These are phyloP conservation scores for Rhincodon typus DNA, from an alignment of 2,797 vertebrate species.

Conservation along the genomic window DNA sequence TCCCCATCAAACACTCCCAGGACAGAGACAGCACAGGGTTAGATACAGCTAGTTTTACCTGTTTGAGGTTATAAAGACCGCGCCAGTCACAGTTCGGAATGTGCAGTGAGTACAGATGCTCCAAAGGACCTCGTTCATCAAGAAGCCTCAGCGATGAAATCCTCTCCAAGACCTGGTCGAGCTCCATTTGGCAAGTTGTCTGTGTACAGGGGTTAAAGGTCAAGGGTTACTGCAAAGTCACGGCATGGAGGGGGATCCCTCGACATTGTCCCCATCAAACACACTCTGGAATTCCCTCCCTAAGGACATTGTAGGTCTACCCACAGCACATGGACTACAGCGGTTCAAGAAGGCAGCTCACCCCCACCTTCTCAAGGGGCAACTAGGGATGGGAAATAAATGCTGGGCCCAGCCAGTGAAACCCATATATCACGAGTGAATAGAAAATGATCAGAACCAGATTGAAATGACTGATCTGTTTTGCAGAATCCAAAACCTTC, in stretches of 20 bases:
- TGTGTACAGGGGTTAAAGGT: not conserved
- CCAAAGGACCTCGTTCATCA: conserved; percentile 80
- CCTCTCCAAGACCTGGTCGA: conserved; percentile 81
- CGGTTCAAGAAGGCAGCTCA: too few relatives aligned
- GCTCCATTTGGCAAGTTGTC: conserved; percentile 71
- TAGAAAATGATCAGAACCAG: not conserved
- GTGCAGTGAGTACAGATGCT: conserved; percentile 82
- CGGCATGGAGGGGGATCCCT: not conserved
- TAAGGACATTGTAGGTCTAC: too few relatives aligned
- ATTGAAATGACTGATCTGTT: not conserved
- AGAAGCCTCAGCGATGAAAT: conserved; percentile 82
- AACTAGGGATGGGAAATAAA: too few relatives aligned
- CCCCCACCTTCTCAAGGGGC: too few relatives aligned
- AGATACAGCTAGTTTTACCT: conserved; percentile 55
- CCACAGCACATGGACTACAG: too few relatives aligned
- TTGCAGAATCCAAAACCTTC: not conserved
- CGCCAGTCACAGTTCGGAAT: conserved; percentile 92
- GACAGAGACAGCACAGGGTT: not conserved
- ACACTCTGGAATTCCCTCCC: too few relatives aligned
- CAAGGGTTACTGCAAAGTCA: not conserved
- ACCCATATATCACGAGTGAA: too few relatives aligned
- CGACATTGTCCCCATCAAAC: too few relatives aligned
- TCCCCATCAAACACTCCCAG: not conserved
- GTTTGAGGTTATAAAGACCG: conserved; percentile 87
- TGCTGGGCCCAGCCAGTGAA: too few relatives aligned